Evolutionary conservation across 2,797 vertebrate genomes (phyloP), one percentile per base, ranked within the genome.

Genomic region (Rhynchonycteris naso): DNA sequence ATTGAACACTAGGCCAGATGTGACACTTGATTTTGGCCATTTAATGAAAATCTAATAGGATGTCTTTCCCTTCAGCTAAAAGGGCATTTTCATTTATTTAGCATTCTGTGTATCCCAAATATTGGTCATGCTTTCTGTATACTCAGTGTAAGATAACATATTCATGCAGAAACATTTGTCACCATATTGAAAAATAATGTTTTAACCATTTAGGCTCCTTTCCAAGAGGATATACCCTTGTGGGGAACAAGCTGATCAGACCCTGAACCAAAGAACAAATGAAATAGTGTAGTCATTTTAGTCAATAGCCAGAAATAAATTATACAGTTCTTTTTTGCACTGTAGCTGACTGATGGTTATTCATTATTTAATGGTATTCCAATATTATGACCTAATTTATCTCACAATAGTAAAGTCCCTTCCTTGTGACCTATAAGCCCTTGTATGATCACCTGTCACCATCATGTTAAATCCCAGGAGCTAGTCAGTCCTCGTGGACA

Each of bases 41-140:
- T 59, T 94, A 89, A 91, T 86, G 52, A 91, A 61, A 76, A 88
- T 12, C 71, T 96, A 81, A 15, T 18, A 75, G 30, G 21, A 56
- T 50, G 18, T 81, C 38, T 65, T n/a, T 22, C 9, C 58, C 61
- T 81, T 80, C 74, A 16, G 26, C 58, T 82, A 85, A 96, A 79
- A 71, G 11, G 13, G 6, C 0, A 82, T 90, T 91, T 81, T 90
- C n/a, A 80, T 28, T 88, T 68, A 75, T 71, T 83, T 76, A 71
- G 16, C 38, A 50, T 56, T 90, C 4, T 50, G 1, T 83, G 56
- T 38, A 52, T 0, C 33, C 30, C 30, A 68, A 50, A 58, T 68
- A 80, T 35, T 89, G 26, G 5, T 19, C 24, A 71, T 15, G 1
- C 1, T 33, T 83, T 88, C 52, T 86, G 10, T 47, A 90, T 38